Evolutionary conservation across 2,797 vertebrate genomes (phyloP).

Genomic region (Gila robusta): DNA sequence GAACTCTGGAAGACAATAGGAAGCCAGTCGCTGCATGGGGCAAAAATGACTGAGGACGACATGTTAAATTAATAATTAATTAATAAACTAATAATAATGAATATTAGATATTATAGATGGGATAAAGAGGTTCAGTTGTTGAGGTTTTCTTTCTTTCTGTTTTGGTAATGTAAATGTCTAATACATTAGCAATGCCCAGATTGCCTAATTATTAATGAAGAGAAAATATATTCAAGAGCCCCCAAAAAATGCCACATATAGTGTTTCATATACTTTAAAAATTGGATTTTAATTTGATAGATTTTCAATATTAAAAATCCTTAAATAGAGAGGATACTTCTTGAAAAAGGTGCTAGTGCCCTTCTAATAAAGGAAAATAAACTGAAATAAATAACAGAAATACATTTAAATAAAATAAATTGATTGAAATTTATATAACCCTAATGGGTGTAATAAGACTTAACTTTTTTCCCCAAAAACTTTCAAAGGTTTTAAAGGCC

Average conservation of each 20-base stretch:
- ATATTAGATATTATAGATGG: background rate
- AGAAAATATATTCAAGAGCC: background rate
- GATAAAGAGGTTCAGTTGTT: background rate
- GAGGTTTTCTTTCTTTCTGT: too few relatives aligned
- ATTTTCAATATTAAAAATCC: background rate
- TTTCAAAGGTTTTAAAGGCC: background rate
- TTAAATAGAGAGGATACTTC: too few relatives aligned
- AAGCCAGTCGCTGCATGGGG: background rate
- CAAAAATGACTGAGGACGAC: background rate
- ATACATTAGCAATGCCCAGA: background rate
- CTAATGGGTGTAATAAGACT: background rate
- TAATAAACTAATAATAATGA: too few relatives aligned
- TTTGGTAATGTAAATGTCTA: too few relatives aligned
- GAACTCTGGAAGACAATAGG: background rate
- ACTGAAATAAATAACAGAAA: background rate
- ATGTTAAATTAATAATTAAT: too few relatives aligned
- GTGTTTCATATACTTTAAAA: background rate
- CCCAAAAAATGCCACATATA: background rate
- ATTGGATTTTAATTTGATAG: background rate
- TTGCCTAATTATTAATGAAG: background rate
- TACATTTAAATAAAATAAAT: background rate
- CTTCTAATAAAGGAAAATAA: background rate
- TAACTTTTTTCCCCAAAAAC: background rate
- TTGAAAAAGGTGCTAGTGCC: background rate
- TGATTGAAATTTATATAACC: background rate